phyloP scores from a whole-genome alignment of 2,113 vertebrate genomes.

The Vulpes vulpes region DNA sequence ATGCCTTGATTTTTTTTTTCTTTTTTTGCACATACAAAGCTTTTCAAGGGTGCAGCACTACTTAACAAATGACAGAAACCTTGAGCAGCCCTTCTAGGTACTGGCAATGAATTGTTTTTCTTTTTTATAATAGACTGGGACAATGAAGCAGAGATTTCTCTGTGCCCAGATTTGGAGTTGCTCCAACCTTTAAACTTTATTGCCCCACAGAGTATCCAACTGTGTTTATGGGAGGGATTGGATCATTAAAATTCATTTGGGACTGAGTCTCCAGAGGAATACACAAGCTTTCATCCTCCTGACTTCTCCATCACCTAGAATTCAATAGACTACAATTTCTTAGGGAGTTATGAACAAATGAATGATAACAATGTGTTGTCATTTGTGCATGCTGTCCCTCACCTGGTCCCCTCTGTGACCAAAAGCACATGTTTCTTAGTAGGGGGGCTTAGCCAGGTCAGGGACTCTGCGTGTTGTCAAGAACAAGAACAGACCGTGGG shows the following conservation, averaged over 20 bases:
- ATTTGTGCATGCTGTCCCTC: neutral
- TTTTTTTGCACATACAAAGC: neutral
- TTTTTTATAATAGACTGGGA: constrained; percentile 52
- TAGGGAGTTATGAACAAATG: neutral
- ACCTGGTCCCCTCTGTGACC: constrained; percentile 21
- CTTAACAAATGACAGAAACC: constrained; percentile 53
- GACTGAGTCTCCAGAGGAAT: neutral
- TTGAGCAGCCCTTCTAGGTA: constrained; percentile 29
- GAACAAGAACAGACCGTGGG: neutral
- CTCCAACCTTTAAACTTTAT: constrained; percentile 71
- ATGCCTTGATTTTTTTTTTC: neutral
- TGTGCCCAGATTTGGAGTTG: constrained; percentile 48
- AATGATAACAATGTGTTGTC: constrained; percentile 11
- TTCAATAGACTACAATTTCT: neutral
- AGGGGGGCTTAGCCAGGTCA: neutral
- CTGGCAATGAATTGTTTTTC: constrained; percentile 9
- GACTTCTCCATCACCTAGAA: neutral
- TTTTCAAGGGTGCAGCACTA: constrained; percentile 47
- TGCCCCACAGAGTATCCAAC: constrained; percentile 43
- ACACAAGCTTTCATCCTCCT: neutral
- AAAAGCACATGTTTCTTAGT: neutral
- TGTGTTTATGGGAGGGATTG: constrained; percentile 34
- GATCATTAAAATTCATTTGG: constrained; percentile 62
- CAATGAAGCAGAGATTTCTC: constrained; percentile 55
- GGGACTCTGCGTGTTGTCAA: neutral